Evolutionary conservation across 1,140 invertebrate species (phyloP).

Genomic region (Zaprionus africanus): DNA sequence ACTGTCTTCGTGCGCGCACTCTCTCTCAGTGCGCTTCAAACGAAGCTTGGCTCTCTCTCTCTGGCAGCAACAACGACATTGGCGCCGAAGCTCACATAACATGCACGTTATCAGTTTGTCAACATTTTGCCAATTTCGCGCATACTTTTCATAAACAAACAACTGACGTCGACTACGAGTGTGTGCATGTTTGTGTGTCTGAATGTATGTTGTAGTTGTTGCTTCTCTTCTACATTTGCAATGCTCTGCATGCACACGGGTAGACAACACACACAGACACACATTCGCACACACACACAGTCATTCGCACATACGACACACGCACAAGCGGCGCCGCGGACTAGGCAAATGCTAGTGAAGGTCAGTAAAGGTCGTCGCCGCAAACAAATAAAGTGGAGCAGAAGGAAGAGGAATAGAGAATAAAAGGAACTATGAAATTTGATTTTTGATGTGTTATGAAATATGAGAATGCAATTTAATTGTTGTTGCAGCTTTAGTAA

Average conservation of each 20-base stretch:
- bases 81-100: constrained; percentile 50
- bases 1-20: constrained; percentile 7
- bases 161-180: constrained; percentile 39
- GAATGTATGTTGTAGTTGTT: constrained; percentile 2
- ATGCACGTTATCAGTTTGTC: constrained; percentile 60
- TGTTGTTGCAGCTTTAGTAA: constrained; percentile 38
- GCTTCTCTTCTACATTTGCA: constrained; percentile 7
- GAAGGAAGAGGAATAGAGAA: constrained; percentile 2
- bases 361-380: constrained; percentile 80
- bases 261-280: neutral
- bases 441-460: constrained; percentile 61
- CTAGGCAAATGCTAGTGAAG: constrained; percentile 72
- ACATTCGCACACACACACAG: neutral
- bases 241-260: constrained; percentile 35
- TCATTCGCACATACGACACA: constrained; percentile 25
- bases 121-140: constrained; percentile 50
- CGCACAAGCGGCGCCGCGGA: constrained; percentile 28
- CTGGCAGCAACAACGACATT: neutral
- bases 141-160: constrained; percentile 77
- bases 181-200: constrained; percentile 3
- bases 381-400: constrained; percentile 36
- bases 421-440: constrained; percentile 29
- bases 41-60: constrained; percentile 20
- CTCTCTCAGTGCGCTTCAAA: constrained; percentile 24
- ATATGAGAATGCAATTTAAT: constrained; percentile 52